Base-by-base conservation (phyloP, 2,113 vertebrate genomes). In the Taxidea taxus region DNA sequence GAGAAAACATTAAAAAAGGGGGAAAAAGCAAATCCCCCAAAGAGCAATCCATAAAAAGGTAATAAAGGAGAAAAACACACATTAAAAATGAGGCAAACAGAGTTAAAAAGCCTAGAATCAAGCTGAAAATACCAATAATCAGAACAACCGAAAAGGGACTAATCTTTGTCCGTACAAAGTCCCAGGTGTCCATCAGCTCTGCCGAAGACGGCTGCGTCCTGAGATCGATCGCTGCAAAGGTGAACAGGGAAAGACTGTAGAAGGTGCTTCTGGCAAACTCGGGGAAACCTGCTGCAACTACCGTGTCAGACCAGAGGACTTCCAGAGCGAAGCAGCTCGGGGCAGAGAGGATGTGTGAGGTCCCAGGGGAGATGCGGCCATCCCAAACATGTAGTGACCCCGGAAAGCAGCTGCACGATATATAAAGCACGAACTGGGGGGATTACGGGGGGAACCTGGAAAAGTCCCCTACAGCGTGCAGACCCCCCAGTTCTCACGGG, bases 381-480 rank as follows among this genome's bases (percentile, higher is more conserved):
- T 21, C 7, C 3, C 1, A 18, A 62, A 39, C 2, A 0, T 0
- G 39, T 1, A 1, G 5, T 4, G 0, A 16, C 6, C 39, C 8
- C 39, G 18, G 58, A 68, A 16, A 34, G 47, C 75, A 21, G 93
- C 47, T 2, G 18, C 31, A 6, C 27, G 16, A 0, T 1, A 25
- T 21, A 14, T 14, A 4, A 10, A 64, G 4, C 25, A 20, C 68
- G 44, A 10, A 8, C 9, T 3, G 25, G 39, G 29, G 8, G 39
- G 47, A 1, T 51, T 25, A 29, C 21, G 7, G 27, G 15, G 29
- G 60, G 4, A 14, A 25, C 25, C 1, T 10, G 39, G 39, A 47
- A 23, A 11, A 9, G 51, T 54, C 18, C 51, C 16, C 51, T 18
- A 18, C 16, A 54, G 16, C 16, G 4, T 54, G 0, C 9, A n/a